A percentile compares a stretch with the other conserved stretches of the same genome.
Evolutionary conservation across 2,888 invertebrate species (phyloP).

Genomic region (Venusia cambrica): DNA sequence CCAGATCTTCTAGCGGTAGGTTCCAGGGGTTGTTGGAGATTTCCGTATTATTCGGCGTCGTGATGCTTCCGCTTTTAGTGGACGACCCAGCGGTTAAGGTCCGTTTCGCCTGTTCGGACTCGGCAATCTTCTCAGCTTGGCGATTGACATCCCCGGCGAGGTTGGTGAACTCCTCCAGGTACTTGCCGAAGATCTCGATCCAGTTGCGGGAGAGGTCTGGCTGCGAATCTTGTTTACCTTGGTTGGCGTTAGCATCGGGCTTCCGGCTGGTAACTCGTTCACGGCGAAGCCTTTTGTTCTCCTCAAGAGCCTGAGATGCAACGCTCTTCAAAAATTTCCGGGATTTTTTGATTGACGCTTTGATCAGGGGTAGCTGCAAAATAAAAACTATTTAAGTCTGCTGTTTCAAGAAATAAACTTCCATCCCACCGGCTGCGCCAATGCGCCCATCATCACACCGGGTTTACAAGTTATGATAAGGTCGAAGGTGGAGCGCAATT

Average conservation of each 20-base stretch:
- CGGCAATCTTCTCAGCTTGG: slow-evolving; percentile 19
- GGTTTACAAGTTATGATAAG: too few species aligned
- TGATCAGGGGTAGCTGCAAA: slow-evolving; percentile 53
- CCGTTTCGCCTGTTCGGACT: not conserved
- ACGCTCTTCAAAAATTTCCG: slow-evolving; percentile 60
- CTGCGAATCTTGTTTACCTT: slow-evolving; percentile 31
- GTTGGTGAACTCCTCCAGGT: slow-evolving; percentile 78
- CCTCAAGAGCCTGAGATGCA: slow-evolving; percentile 39
- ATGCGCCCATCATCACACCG: too few species aligned
- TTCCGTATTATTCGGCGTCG: not conserved
- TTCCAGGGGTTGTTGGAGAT: slow-evolving; percentile 12
- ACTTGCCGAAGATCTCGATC: slow-evolving; percentile 70
- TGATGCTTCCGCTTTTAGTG: not conserved
- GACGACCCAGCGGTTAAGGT: not conserved
- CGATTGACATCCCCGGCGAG: slow-evolving; percentile 63
- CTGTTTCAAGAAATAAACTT: too few species aligned
- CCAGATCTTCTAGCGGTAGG: slow-evolving; percentile 8
- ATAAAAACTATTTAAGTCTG: slow-evolving; percentile 1
- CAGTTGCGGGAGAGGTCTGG: slow-evolving; percentile 47
- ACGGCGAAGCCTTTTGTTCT: slow-evolving; percentile 45
- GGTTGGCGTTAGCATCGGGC: slow-evolving; percentile 37
- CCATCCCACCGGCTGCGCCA: too few species aligned
- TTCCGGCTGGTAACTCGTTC: slow-evolving; percentile 30
- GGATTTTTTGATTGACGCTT: slow-evolving; percentile 61
- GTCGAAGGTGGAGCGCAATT: too few species aligned